phyloP scores from a whole-genome alignment of 1,140 invertebrate genomes.

The Panonychus citri region DNA sequence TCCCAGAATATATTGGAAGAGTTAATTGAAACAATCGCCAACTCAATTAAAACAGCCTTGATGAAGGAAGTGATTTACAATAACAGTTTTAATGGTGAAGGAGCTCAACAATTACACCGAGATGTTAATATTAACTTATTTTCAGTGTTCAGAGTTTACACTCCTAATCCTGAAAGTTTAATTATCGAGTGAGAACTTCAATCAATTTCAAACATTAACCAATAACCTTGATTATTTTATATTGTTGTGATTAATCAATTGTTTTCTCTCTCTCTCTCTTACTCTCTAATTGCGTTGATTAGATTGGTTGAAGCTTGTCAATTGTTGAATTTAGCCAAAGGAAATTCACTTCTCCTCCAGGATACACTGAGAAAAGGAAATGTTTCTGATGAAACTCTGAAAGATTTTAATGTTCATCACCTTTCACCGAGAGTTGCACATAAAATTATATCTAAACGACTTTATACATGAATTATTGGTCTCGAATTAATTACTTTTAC shows the following conservation, averaged over 20 bases:
- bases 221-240: no score
- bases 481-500: no score
- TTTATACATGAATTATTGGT: no score
- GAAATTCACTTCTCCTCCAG: background rate
- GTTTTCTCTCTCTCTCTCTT: background rate
- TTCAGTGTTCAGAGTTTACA: background rate
- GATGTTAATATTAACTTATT: background rate
- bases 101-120: slow-evolving; percentile 1
- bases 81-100: slow-evolving; percentile 4
- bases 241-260: no score
- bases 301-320: background rate
- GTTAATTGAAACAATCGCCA: background rate
- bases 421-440: no score
- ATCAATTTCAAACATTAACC: background rate
- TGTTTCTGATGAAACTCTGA: background rate
- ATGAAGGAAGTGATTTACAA: slow-evolving; percentile 5
- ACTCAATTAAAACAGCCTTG: background rate
- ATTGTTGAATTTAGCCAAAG: background rate
- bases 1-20: slow-evolving; percentile 3
- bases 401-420: background rate
- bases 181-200: background rate
- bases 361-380: background rate
- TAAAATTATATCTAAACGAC: no score
- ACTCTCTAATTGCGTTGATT: background rate
- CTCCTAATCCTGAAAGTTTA: background rate